Conservation (phyloP, 2,888 invertebrate species). For the Halictus quadricinctus region DNA sequence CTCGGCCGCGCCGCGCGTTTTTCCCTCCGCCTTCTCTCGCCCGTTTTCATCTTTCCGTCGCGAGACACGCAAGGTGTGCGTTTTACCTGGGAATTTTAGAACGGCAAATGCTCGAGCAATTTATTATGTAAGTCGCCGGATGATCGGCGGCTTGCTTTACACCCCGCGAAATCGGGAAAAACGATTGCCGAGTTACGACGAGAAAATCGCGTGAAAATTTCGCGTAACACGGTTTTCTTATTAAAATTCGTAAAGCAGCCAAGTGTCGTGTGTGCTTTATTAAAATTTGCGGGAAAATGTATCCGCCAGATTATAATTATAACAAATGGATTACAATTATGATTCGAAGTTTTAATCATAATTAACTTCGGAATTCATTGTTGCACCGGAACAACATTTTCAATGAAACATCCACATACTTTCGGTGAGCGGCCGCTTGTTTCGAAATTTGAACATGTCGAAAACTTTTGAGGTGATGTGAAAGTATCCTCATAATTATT, state of each 20-base stretch:
- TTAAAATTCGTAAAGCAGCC: not conserved
- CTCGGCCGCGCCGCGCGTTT: slow-evolving; percentile 1
- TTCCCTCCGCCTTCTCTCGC: not conserved
- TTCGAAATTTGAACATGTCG: not conserved
- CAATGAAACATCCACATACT: not conserved
- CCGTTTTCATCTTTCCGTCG: not conserved
- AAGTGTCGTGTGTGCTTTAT: no score
- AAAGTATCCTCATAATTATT: not conserved
- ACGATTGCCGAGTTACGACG: not conserved
- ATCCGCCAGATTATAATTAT: not conserved
- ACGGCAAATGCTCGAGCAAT: slow-evolving; percentile 29
- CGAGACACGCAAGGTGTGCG: not conserved
- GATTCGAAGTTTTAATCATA: not conserved
- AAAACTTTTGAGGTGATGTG: not conserved
- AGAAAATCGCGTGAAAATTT: not conserved
- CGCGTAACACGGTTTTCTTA: not conserved
- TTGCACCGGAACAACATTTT: not conserved
- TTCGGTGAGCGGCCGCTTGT: not conserved
- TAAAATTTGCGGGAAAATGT: no score
- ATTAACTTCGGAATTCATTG: not conserved
- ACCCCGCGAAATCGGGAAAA: not conserved
- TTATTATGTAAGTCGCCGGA: slow-evolving; percentile 16
- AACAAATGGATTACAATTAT: not conserved
- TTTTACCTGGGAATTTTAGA: not conserved
- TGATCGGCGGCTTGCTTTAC: not conserved